Base-by-base conservation (phyloP, 2,113 vertebrate species). In the Dendropsophus ebraccatus region DNA sequence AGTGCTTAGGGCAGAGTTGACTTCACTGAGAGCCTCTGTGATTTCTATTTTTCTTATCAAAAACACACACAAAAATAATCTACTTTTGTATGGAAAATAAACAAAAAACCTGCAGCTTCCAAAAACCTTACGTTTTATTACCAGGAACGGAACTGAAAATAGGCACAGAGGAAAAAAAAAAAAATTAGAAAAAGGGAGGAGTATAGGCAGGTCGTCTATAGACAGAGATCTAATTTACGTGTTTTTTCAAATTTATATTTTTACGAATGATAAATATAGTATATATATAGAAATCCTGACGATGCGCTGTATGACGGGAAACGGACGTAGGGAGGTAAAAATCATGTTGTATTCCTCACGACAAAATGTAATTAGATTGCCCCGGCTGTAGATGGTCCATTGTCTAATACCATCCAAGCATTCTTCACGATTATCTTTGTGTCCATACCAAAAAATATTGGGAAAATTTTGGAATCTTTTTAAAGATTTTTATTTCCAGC, bases 21-120 rank as follows among this genome's bases (percentile, higher is more conserved):
- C 30, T 67, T 92, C 54, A 89, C 89, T 87, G 30, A 90, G 90
- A 88, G 58, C 45, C 80, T 82, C 62, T 69, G 78, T 25, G 30
- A 49, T 69, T 82, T 67, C 60, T 81, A 49, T 67, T 67, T 65
- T 81, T 81, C 65, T 81, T 81, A 49, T 41, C 45, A 25, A 30
- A 67, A 69, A 23, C 30, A 32, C 49, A 69, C 25, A 50, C 50
- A 79, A 17, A 58, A 58, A 83, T 70, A 72, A 67, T 81, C 37
- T 82, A 56, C 49, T 83, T 83, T 83, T 83, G 25, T 74, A 83
- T n/a, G n/a, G n/a, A n/a, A n/a, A n/a, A n/a, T 32, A 16, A 52
- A 60, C 14, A 32, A 60, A 41, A n/a, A 60, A 80, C 77, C 54
- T 16, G 54, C 77, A 25, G 77, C 77, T 80, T 80, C 74, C 74